Percentiles rank a stretch among this genome's conserved stretches.
phyloP scores from a whole-genome alignment of 2,113 vertebrate species.

The Gracilinanus agilis region DNA sequence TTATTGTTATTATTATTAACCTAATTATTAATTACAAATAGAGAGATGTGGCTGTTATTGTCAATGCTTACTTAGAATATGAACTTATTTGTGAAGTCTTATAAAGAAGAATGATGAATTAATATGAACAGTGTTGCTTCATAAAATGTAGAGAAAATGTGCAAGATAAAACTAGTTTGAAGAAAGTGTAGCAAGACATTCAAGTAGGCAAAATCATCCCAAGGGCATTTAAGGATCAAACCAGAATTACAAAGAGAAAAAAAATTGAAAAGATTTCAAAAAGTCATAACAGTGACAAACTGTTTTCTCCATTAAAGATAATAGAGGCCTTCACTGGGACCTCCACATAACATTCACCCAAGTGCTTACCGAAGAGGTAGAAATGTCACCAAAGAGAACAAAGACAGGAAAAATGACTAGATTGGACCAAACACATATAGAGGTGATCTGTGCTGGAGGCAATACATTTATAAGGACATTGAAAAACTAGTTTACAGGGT shows the following conservation, averaged over 20 bases:
- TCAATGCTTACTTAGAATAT: not conserved
- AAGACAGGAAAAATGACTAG: not conserved
- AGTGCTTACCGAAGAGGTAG: not conserved
- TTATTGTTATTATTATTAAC: not conserved
- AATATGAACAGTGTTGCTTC: not conserved
- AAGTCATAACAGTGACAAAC: not conserved
- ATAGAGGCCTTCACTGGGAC: not conserved
- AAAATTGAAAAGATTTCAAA: not conserved
- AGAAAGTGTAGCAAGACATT: not conserved
- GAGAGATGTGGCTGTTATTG: not conserved
- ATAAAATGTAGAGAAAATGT: not conserved
- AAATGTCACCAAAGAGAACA: not conserved
- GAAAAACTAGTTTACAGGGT: not conserved
- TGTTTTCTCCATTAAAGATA: not conserved
- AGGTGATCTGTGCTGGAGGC: not conserved
- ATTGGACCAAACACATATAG: not conserved
- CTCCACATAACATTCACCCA: not conserved
- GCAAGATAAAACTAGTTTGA: not conserved
- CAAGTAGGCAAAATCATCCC: not conserved
- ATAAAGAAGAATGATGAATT: not conserved
- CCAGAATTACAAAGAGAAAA: not conserved
- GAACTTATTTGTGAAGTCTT: not conserved
- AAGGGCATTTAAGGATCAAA: not conserved
- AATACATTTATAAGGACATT: not conserved
- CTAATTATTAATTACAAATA: not conserved